Percentiles rank a stretch among this genome's conserved stretches.
Conservation (phyloP, 2,113 vertebrate genomes). For the Corydoras sp. region DNA sequence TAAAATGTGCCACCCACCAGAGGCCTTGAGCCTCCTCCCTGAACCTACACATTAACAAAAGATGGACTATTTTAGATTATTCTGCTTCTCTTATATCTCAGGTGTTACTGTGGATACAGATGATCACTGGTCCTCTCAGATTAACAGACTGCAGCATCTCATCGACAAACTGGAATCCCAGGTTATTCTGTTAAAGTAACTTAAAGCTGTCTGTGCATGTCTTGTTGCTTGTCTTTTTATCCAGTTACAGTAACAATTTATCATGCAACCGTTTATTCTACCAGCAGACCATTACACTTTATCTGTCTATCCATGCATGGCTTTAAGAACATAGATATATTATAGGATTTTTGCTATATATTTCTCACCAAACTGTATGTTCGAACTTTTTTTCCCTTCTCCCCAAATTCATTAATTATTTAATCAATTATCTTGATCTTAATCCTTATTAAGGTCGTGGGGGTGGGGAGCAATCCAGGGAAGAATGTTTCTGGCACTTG, state of each 20-base stretch:
- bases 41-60: background rate
- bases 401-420: no score
- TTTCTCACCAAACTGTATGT: no score
- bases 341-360: no score
- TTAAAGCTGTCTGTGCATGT: background rate
- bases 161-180: slow-evolving; percentile 89
- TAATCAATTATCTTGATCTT: no score
- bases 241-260: background rate
- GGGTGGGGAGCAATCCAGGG: no score
- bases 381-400: no score
- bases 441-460: no score
- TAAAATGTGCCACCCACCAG: slow-evolving; percentile 7
- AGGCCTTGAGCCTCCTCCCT: slow-evolving; percentile 11
- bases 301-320: no score
- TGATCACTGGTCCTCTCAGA: slow-evolving; percentile 84
- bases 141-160: slow-evolving; percentile 86
- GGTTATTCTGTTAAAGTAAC: slow-evolving; percentile 46
- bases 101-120: slow-evolving; percentile 70
- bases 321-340: no score
- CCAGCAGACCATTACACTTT: no score
- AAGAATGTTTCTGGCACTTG: no score
- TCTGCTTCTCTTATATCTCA: slow-evolving; percentile 50
- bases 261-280: slow-evolving; percentile 2
- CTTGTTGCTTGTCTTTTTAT: background rate
- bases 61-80: background rate